Conservation (phyloP, 2,113 vertebrate genomes). For the Chionis minor region DNA sequence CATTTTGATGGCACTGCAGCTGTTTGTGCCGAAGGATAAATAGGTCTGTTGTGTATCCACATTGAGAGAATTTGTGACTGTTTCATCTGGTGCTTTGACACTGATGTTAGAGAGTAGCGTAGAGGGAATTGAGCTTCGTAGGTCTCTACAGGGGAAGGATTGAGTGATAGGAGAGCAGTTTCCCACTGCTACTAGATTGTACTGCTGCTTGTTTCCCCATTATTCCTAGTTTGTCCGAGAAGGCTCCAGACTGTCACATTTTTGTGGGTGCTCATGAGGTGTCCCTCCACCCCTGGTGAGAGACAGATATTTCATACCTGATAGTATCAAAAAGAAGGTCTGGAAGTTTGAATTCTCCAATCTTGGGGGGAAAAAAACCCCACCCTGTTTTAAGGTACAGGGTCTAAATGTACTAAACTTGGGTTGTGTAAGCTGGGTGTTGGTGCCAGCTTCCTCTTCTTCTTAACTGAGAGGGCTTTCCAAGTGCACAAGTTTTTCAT, state of each 20-base stretch:
- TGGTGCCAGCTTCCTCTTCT: background rate
- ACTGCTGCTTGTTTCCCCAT: background rate
- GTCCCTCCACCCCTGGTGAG: fast-evolving
- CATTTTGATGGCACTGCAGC: background rate
- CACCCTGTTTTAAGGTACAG: background rate
- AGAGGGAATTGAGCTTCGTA: background rate
- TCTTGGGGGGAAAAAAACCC: background rate
- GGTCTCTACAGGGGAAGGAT: background rate
- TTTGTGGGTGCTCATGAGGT: background rate
- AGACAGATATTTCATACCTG: background rate
- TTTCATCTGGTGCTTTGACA: background rate
- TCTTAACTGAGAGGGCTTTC: background rate
- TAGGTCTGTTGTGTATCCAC: background rate
- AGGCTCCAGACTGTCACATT: background rate
- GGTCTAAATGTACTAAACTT: background rate
- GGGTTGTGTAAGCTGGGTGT: background rate
- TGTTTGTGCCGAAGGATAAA: background rate
- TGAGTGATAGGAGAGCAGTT: background rate
- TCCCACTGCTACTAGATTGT: background rate
- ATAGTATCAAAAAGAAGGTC: background rate
- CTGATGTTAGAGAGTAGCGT: background rate
- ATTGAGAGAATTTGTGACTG: background rate
- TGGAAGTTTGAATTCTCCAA: background rate
- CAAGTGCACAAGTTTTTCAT: background rate
- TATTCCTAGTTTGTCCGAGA: background rate